Base-by-base conservation (phyloP, 2,888 invertebrate genomes). In the Arrhopalites spinosus region DNA sequence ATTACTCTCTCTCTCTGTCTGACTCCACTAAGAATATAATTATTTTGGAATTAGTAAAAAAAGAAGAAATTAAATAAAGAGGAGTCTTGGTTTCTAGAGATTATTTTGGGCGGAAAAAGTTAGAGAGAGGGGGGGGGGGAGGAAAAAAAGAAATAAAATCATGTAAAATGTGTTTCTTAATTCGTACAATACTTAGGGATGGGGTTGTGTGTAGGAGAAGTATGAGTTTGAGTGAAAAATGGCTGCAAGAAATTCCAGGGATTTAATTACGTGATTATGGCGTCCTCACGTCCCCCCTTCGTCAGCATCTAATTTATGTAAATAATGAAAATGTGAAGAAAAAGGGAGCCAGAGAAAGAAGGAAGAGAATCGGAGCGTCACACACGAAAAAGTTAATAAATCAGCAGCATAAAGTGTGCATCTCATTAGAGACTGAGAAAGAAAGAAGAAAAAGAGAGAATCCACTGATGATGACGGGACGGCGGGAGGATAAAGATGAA, bases 391-490 rank as follows among this genome's bases (percentile, higher is more conserved):
- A 59, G 59, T 59, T 25, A 59, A 59, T 59, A 59, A 59, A 59
- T 59, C 59, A 50, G 36, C 50, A 59, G 59, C 59, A 59, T 25
- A 23, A 59, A 59, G 25, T 59, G 59, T 59, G 59, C 59, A 59
- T 59, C 59, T 59, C 59, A 59, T 59, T 59, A 59, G 59, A 20
- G 59, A 59, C 20, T 23, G 45, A 45, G 23, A 27, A 15, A 27
- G 27, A 63, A 3, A 63, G 63, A 63, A 8, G 59, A 25, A 63
- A 27, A 25, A n/a, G 23, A 27, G 63, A 7, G 25, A 63, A 36
- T 36, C 36, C 11, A 36, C 36, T 36, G 36, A 36, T 36, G 36
- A 56, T 56, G 56, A 23, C 56, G 23, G n/a, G 23, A 8, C n/a
- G 23, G 56, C 23, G 20, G 20, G 20, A 23, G 56, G 56, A 56